phyloP scores from a whole-genome alignment of 2,113 vertebrate species.

The Apaloderma vittatum region DNA sequence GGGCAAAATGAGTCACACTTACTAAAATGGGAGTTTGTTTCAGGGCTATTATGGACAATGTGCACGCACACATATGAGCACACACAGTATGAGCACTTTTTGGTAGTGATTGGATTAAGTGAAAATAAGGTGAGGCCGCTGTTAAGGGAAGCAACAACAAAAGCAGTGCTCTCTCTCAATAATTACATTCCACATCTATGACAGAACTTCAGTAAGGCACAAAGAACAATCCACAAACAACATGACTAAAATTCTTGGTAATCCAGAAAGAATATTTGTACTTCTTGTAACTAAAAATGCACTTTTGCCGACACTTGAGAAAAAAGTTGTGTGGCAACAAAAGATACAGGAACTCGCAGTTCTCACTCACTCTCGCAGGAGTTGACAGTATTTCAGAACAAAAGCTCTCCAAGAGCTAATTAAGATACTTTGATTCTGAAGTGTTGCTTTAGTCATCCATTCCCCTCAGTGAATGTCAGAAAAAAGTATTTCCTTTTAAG shows the following conservation, averaged over 20 bases:
- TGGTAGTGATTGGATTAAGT: slow-evolving; percentile 21
- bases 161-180: slow-evolving; percentile 28
- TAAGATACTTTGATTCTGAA: neutral
- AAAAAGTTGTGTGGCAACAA: neutral
- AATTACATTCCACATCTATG: slow-evolving; percentile 45
- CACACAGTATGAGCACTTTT: slow-evolving; percentile 7
- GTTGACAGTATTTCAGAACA: slow-evolving; percentile 68
- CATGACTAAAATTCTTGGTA: neutral
- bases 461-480: neutral
- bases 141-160: slow-evolving; percentile 49
- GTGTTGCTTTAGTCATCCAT: neutral
- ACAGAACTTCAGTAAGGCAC: slow-evolving; percentile 30
- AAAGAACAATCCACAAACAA: slow-evolving; percentile 29
- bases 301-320: neutral
- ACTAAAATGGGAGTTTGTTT: neutral
- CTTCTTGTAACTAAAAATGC: neutral
- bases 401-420: slow-evolving; percentile 48
- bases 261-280: neutral
- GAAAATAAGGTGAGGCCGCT: slow-evolving; percentile 65
- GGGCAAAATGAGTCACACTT: neutral
- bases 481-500: neutral
- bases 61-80: neutral
- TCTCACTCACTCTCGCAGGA: neutral
- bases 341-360: slow-evolving; percentile 23
- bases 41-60: neutral